A percentile compares a stretch with the other conserved stretches of the same genome.
These are phyloP conservation scores for Trichopria drosophilae DNA, from an alignment of 2,888 invertebrate species.

Conservation along the genomic window DNA sequence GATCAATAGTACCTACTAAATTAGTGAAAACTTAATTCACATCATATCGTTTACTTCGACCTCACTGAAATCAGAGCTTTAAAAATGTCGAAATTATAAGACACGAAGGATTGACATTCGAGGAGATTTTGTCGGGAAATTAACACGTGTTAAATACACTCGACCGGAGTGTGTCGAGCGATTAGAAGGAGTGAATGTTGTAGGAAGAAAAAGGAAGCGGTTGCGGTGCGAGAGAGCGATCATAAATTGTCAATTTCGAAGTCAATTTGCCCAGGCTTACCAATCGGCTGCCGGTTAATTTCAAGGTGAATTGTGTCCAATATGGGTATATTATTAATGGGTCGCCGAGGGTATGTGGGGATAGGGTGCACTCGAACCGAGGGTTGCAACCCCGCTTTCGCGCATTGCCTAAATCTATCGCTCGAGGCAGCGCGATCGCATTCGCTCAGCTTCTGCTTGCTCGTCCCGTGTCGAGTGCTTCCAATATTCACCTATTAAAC, in stretches of 20 bases:
- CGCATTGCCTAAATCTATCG: conserved; percentile 56
- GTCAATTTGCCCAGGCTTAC: conserved; percentile 59
- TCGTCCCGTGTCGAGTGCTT: too few species aligned
- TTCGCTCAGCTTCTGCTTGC: too few species aligned
- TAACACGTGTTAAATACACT: too few species aligned
- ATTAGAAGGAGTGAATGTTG: not conserved
- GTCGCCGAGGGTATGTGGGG: conserved; percentile 45
- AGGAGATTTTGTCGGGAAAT: too few species aligned
- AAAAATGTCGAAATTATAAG: too few species aligned
- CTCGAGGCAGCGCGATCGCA: too few species aligned
- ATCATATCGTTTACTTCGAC: too few species aligned
- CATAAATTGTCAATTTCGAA: conserved; percentile 59
- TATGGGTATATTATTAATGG: conserved; percentile 60
- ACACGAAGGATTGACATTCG: too few species aligned
- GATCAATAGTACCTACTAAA: too few species aligned
- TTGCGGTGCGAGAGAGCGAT: conserved; percentile 40
- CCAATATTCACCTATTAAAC: too few species aligned
- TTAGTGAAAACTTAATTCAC: too few species aligned
- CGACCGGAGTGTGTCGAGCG: not conserved
- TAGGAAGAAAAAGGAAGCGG: conserved; percentile 11
- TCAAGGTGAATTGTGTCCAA: conserved; percentile 60
- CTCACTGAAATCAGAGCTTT: too few species aligned
- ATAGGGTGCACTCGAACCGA: conserved; percentile 50
- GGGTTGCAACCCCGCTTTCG: conserved; percentile 57
- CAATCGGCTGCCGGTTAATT: conserved; percentile 59